These are phyloP conservation scores for Drosophila serrata DNA, from an alignment of 1,140 invertebrate genomes.

Conservation along the genomic window DNA sequence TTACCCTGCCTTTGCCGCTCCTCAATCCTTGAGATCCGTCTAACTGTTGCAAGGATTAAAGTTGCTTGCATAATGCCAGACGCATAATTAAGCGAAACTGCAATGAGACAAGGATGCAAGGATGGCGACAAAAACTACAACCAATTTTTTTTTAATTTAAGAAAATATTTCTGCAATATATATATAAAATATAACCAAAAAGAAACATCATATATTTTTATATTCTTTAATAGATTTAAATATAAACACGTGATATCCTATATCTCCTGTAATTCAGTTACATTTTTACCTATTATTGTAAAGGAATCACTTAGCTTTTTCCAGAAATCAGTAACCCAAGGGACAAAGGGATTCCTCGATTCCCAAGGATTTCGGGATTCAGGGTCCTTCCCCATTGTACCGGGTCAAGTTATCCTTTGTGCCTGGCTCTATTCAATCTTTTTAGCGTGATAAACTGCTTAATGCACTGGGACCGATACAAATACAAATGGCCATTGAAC, in stretches of 20 bases:
- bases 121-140: background rate
- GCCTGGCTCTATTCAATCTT: slow-evolving; percentile 66
- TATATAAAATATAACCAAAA: background rate
- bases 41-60: slow-evolving; percentile 68
- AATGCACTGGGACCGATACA: slow-evolving; percentile 61
- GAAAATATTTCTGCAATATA: background rate
- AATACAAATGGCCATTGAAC: slow-evolving; percentile 54
- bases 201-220: background rate
- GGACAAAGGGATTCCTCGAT: slow-evolving; percentile 3
- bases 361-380: background rate
- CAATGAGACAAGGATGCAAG: slow-evolving; percentile 4
- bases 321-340: background rate
- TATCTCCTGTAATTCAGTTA: background rate
- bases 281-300: background rate
- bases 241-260: background rate
- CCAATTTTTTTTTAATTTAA: background rate
- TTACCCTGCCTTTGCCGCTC: slow-evolving; percentile 6
- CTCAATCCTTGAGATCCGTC: slow-evolving; percentile 1
- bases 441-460: slow-evolving; percentile 78
- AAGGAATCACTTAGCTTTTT: background rate
- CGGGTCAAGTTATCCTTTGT: slow-evolving; percentile 58
- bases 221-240: background rate
- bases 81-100: slow-evolving; percentile 64
- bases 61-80: slow-evolving; percentile 71
- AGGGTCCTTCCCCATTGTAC: slow-evolving; percentile 1